Evolutionary conservation across 2,113 vertebrate species (phyloP).

Genomic region (Odocoileus hemionus): DNA sequence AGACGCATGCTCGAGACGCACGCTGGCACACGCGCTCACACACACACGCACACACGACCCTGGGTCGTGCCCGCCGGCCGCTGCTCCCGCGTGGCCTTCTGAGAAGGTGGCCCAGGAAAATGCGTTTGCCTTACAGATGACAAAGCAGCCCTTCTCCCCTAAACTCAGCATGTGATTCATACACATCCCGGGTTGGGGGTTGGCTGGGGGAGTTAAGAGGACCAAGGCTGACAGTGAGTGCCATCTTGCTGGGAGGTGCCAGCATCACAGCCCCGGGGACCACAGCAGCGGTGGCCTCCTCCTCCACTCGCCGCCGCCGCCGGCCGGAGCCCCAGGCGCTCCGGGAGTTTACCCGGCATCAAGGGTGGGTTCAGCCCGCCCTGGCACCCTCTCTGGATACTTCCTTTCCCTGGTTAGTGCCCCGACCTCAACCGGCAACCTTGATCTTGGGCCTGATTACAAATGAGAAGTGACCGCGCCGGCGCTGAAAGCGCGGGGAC

Average conservation of each 20-base stretch:
- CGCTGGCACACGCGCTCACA: neutral
- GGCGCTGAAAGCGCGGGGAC: neutral
- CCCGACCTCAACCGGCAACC: neutral
- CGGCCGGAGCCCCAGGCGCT: neutral
- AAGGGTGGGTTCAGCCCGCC: neutral
- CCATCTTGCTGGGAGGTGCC: constrained; percentile 46
- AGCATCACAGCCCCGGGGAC: neutral
- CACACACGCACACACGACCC: neutral
- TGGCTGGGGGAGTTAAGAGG: neutral
- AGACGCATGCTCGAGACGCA: constrained; percentile 4
- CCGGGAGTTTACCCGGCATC: neutral
- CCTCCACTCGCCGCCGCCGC: neutral
- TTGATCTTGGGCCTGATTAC: neutral
- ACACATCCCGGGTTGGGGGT: neutral
- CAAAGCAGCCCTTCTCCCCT: neutral
- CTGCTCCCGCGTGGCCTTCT: neutral
- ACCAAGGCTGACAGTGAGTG: neutral
- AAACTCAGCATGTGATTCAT: neutral
- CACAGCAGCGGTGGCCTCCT: neutral
- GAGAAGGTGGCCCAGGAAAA: neutral
- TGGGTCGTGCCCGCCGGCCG: neutral
- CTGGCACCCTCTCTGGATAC: neutral
- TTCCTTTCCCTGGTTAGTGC: neutral
- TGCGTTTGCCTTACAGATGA: neutral
- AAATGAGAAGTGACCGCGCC: neutral